phyloP scores from a whole-genome alignment of 2,888 invertebrate genomes.

The Sminthurinus aureus region DNA sequence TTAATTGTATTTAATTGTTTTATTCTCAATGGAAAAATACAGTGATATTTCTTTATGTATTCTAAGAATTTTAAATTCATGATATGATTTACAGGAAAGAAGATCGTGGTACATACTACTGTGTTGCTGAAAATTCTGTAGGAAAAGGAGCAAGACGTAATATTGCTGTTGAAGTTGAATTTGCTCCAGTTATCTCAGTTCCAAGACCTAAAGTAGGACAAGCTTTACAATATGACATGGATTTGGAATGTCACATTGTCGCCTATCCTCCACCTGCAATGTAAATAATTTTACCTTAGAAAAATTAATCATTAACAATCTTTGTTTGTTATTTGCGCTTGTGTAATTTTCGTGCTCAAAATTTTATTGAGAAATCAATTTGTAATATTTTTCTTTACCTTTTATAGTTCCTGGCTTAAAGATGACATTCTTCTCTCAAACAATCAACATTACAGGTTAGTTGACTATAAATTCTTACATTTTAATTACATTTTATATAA shows the following conservation, averaged over 20 bases:
- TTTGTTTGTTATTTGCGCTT: too few species aligned
- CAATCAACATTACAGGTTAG: slow-evolving; percentile 83
- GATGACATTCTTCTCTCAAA: slow-evolving; percentile 81
- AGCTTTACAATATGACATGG: slow-evolving; percentile 93
- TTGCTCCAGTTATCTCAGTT: slow-evolving; percentile 85
- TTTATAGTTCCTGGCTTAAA: slow-evolving; percentile 77
- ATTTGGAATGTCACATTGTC: slow-evolving; percentile 91
- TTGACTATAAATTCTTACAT: background rate
- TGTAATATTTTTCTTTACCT: too few species aligned
- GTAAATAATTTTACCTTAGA: too few species aligned
- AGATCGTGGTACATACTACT: slow-evolving; percentile 83
- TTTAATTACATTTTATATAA: background rate
- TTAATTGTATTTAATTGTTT: background rate
- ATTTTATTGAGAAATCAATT: too few species aligned
- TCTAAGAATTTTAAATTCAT: too few species aligned
- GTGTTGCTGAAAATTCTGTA: slow-evolving; percentile 78
- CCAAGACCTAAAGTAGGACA: slow-evolving; percentile 84
- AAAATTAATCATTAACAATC: too few species aligned
- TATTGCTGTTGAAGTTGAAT: slow-evolving; percentile 89
- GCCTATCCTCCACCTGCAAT: slow-evolving; percentile 95
- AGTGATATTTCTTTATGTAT: too few species aligned
- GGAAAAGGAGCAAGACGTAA: slow-evolving; percentile 80
- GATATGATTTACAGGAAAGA: slow-evolving; percentile 73
- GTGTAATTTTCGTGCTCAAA: too few species aligned
- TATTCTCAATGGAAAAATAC: background rate